phyloP scores from a whole-genome alignment of 2,888 invertebrate species.

The Hyalella azteca region DNA sequence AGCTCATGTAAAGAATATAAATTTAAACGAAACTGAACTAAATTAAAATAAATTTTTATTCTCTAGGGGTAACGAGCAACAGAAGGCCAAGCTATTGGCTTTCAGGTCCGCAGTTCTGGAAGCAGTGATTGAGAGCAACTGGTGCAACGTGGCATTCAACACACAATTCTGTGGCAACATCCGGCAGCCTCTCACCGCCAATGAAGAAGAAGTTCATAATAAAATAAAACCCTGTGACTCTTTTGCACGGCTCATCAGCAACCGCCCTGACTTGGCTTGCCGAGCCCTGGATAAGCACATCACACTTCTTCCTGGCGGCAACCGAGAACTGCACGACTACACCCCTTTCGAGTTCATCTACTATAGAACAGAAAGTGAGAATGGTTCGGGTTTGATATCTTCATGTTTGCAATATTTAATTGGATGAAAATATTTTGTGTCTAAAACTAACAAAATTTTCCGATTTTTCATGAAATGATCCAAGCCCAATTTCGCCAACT shows the following conservation, averaged over 20 bases:
- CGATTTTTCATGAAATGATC: no score
- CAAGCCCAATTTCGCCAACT: no score
- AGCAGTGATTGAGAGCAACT: neutral
- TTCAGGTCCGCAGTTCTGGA: neutral
- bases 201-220: neutral
- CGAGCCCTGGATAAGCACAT: neutral
- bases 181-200: neutral
- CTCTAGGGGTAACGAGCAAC: no score
- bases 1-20: no score
- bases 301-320: neutral
- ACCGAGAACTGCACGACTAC: slow-evolving; percentile 3
- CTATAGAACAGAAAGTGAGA: neutral
- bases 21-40: no score
- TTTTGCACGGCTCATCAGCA: neutral
- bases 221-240: neutral
- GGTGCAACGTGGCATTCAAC: neutral
- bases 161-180: neutral
- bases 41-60: no score
- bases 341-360: slow-evolving; percentile 19
- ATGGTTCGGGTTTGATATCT: neutral
- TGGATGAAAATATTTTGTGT: neutral
- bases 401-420: neutral
- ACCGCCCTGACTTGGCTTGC: neutral
- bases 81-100: no score
- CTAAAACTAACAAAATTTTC: neutral